Evolutionary conservation across 2,888 invertebrate genomes (phyloP).

Genomic region (Meganola albula): DNA sequence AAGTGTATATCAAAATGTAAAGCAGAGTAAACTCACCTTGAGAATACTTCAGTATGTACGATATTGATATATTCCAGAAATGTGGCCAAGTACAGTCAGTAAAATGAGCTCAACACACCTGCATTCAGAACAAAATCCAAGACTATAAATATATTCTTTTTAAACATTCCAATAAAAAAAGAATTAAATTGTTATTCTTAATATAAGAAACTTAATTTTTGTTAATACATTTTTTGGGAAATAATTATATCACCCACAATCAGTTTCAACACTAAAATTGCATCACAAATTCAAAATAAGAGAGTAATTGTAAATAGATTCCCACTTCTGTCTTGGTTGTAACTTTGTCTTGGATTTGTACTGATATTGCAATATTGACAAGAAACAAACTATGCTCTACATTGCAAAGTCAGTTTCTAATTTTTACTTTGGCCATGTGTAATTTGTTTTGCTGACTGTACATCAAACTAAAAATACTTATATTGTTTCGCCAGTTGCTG

Average conservation of each 20-base stretch:
- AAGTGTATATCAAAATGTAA: too few species aligned
- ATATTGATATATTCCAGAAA: conserved; percentile 36
- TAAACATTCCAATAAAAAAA: too few species aligned
- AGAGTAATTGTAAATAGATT: too few species aligned
- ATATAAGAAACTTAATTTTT: too few species aligned
- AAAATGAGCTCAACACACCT: conserved; percentile 47
- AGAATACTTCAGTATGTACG: too few species aligned
- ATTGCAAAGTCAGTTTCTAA: conserved; percentile 42
- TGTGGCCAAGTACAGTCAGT: conserved; percentile 47
- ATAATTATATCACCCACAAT: too few species aligned
- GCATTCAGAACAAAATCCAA: conserved; percentile 58
- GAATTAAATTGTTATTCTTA: too few species aligned
- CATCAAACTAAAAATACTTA: too few species aligned
- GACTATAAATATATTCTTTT: conserved; percentile 37
- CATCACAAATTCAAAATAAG: too few species aligned
- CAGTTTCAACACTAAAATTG: too few species aligned
- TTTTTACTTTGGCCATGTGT: neutral
- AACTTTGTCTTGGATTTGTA: conserved; percentile 41
- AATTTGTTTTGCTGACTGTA: neutral
- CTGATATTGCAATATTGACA: conserved; percentile 22
- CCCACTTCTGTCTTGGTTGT: too few species aligned
- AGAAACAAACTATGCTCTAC: conserved; percentile 38
- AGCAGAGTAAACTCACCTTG: conserved; percentile 30
- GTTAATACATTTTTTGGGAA: too few species aligned
- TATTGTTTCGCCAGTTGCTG: neutral